A percentile compares a stretch with the other conserved stretches of the same genome.
Evolutionary conservation across 2,113 vertebrate genomes (phyloP).

Genomic region (Paradoxurus hermaphroditus): DNA sequence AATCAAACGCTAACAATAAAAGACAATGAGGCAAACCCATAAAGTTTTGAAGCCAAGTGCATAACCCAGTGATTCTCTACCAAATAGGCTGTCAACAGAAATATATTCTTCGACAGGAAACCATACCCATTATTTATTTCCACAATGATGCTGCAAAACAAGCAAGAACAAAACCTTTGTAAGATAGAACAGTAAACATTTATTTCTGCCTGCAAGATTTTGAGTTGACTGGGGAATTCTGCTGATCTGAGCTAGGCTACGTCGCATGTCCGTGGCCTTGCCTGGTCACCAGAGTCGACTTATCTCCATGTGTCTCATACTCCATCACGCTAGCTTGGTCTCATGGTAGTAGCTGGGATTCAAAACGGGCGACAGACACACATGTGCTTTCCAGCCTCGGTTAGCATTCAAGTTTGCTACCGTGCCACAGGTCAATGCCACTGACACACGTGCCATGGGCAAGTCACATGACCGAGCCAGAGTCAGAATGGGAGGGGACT

Average conservation of each 20-base stretch:
- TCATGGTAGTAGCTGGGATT: not conserved
- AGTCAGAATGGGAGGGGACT: not conserved
- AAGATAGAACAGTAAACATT: not conserved
- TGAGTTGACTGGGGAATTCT: not conserved
- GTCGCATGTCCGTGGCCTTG: not conserved
- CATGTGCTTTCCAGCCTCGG: not conserved
- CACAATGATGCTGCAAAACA: not conserved
- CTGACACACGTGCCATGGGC: too few species aligned
- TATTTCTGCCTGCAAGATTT: not conserved
- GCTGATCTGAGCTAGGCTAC: not conserved
- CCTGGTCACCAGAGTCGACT: not conserved
- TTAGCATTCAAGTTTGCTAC: not conserved
- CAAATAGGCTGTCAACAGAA: constrained; percentile 39
- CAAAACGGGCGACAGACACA: not conserved
- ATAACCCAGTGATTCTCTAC: constrained; percentile 34
- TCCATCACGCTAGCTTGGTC: not conserved
- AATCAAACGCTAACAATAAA: constrained; percentile 21
- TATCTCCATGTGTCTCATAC: not conserved
- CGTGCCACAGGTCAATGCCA: not conserved
- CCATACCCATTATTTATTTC: not conserved
- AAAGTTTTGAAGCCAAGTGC: constrained; percentile 18
- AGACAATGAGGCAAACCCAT: constrained; percentile 28
- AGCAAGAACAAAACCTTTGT: constrained; percentile 2
- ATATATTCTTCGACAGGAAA: constrained; percentile 22
- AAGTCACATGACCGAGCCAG: not conserved